phyloP scores from a whole-genome alignment of 2,888 invertebrate species.

The Altica lythri region DNA sequence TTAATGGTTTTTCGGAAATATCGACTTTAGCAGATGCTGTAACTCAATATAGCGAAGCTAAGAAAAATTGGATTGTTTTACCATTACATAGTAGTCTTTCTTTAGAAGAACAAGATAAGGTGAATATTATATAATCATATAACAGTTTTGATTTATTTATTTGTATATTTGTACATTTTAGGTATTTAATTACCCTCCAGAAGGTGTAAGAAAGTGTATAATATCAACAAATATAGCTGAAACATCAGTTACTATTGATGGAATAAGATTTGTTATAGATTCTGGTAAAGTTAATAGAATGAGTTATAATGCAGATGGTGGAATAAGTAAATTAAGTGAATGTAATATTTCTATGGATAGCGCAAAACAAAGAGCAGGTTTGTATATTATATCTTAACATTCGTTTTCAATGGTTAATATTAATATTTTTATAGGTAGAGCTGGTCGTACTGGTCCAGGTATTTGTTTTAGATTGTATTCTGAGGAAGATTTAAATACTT shows the following conservation, averaged over 20 bases:
- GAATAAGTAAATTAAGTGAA: constrained; percentile 90
- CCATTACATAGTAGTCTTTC: constrained; percentile 92
- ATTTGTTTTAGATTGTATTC: constrained; percentile 90
- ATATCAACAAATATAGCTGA: constrained; percentile 98
- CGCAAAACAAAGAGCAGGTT: constrained; percentile 87
- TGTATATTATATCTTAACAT: neutral
- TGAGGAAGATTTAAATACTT: constrained; percentile 76
- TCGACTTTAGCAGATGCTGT: constrained; percentile 85
- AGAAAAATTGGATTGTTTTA: constrained; percentile 89
- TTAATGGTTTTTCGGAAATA: constrained; percentile 91
- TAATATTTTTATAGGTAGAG: constrained; percentile 67
- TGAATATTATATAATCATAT: constrained; percentile 46
- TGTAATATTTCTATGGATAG: constrained; percentile 87
- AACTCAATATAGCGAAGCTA: constrained; percentile 75
- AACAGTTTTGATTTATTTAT: neutral
- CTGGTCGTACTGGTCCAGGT: constrained; percentile 94
- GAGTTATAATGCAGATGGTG: constrained; percentile 89
- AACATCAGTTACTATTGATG: constrained; percentile 98
- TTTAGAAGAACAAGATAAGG: constrained; percentile 94
- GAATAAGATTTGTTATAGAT: constrained; percentile 94
- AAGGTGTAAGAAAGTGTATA: constrained; percentile 93
- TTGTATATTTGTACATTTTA: constrained; percentile 21
- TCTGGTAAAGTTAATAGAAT: constrained; percentile 94
- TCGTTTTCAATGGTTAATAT: neutral
- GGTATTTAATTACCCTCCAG: constrained; percentile 89